Percentiles rank a stretch among this genome's conserved stretches.
Conservation (phyloP, 1,140 invertebrate species). For the Philaenus spumarius region DNA sequence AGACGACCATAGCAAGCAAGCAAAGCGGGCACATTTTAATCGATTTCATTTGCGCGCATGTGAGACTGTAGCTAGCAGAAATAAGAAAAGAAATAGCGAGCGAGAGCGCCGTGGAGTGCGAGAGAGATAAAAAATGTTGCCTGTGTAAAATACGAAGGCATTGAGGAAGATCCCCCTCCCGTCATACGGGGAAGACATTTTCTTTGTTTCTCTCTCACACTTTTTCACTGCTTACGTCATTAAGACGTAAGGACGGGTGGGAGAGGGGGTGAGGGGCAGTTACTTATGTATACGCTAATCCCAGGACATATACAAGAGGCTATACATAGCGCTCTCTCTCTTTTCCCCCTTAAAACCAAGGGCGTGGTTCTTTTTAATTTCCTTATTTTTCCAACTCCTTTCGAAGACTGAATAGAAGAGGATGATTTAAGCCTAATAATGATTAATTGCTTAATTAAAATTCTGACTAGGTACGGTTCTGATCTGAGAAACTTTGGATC, state of each 20-base stretch:
- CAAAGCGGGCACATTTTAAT: constrained; percentile 26
- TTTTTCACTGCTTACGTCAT: constrained; percentile 24
- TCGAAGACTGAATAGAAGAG: constrained; percentile 13
- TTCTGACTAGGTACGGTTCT: constrained; percentile 8
- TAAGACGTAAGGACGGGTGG: constrained; percentile 12
- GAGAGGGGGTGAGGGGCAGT: constrained; percentile 15
- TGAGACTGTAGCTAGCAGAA: constrained; percentile 26
- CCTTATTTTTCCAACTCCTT: constrained; percentile 6
- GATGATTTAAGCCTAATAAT: constrained; percentile 18
- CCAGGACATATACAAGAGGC: constrained; percentile 16
- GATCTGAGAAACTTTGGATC: no score
- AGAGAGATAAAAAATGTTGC: constrained; percentile 25
- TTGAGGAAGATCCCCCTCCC: constrained; percentile 18
- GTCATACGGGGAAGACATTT: constrained; percentile 18
- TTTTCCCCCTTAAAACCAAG: constrained; percentile 11
- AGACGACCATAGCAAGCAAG: neutral
- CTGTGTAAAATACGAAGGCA: constrained; percentile 23
- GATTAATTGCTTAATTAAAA: constrained; percentile 23
- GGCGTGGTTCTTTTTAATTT: constrained; percentile 22
- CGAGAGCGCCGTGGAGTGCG: constrained; percentile 14
- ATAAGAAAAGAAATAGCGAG: constrained; percentile 25
- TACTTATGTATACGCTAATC: constrained; percentile 26
- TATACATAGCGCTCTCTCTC: neutral
- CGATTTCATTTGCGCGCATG: constrained; percentile 29
- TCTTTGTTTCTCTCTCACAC: constrained; percentile 23